A percentile compares a stretch with the other conserved stretches of the same genome.
These are phyloP conservation scores for Trichomycterus rosablanca DNA, from an alignment of 2,113 vertebrate genomes.

Conservation along the genomic window DNA sequence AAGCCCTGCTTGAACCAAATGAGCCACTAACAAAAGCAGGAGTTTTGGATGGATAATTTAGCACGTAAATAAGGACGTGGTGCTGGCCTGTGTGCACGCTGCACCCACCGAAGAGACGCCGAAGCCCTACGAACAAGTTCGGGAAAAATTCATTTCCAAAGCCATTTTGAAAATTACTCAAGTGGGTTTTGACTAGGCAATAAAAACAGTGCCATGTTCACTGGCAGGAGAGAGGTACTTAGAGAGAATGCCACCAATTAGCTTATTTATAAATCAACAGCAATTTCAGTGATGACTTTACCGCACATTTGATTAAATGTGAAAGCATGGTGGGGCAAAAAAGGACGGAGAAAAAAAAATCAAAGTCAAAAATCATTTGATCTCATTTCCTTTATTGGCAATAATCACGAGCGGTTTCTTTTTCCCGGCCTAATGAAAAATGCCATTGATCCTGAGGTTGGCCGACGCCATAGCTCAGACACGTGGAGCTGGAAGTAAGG, in stretches of 20 bases:
- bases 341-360: constrained; percentile 59
- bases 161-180: constrained; percentile 90
- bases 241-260: constrained; percentile 89
- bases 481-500: constrained; percentile 43
- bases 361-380: constrained; percentile 76
- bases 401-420: constrained; percentile 61
- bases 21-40: constrained; percentile 28
- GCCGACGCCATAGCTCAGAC: constrained; percentile 53
- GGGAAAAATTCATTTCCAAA: constrained; percentile 78
- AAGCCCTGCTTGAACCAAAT: constrained; percentile 33
- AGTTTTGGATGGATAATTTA: constrained; percentile 12
- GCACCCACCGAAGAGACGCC: constrained; percentile 27
- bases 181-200: constrained; percentile 84
- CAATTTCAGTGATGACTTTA: constrained; percentile 88
- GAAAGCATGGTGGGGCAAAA: constrained; percentile 50
- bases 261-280: constrained; percentile 94
- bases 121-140: constrained; percentile 61
- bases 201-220: constrained; percentile 76
- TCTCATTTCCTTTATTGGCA: constrained; percentile 78
- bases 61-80: constrained; percentile 34
- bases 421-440: constrained; percentile 56
- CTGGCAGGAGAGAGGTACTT: constrained; percentile 75
- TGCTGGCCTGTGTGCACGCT: constrained; percentile 17
- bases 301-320: constrained; percentile 84
- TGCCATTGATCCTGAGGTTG: constrained; percentile 52